Percentiles rank a stretch among this genome's conserved stretches.
These are phyloP conservation scores for Temnopleurus reevesii DNA, from an alignment of 53 echinoderm and acorn worm species.

Conservation along the genomic window DNA sequence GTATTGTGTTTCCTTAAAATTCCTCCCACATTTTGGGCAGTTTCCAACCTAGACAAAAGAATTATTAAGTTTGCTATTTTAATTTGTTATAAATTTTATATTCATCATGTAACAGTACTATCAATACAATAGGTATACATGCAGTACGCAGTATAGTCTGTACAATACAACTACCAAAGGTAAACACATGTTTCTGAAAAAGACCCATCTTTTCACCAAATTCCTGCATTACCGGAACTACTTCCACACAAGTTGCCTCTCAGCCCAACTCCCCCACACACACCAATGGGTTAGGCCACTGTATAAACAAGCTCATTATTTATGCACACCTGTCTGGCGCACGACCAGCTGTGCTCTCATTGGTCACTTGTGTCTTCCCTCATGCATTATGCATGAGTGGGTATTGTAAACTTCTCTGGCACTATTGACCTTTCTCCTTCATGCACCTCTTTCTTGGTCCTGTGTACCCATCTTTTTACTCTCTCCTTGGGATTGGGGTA, in stretches of 20 bases:
- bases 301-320: conserved; percentile 55
- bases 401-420: conserved; percentile 8
- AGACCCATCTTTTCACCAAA: background rate
- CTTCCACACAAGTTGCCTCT: conserved; percentile 6
- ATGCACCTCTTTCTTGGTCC: background rate
- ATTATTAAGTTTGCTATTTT: too few species aligned
- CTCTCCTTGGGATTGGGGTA: conserved; percentile 1
- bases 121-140: too few species aligned
- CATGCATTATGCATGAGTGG: conserved; percentile 53
- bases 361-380: conserved; percentile 31
- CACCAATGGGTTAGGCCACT: conserved; percentile 29
- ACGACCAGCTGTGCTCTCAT: conserved; percentile 53
- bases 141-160: too few species aligned
- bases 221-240: conserved; percentile 52
- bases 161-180: too few species aligned
- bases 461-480: background rate
- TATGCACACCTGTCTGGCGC: conserved; percentile 64
- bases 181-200: conserved; percentile 10
- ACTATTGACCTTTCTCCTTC: conserved; percentile 25
- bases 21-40: too few species aligned
- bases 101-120: too few species aligned
- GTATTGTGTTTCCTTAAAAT: too few species aligned
- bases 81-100: too few species aligned
- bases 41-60: too few species aligned
- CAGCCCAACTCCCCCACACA: background rate